phyloP scores from a whole-genome alignment of 2,113 vertebrate species.

The Myiopsitta monachus region DNA sequence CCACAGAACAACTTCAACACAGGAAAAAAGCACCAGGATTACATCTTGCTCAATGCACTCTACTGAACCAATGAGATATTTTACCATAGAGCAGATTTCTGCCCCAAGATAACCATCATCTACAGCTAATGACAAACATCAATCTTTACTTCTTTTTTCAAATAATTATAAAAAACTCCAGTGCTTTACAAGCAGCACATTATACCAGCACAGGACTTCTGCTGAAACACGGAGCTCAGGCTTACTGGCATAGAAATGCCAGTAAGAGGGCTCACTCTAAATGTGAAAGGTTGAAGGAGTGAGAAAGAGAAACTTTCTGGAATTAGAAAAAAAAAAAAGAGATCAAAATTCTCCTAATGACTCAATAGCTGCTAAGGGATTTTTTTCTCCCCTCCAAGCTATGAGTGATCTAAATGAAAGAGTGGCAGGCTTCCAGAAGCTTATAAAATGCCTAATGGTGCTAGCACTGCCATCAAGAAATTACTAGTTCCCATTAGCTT shows the following conservation, averaged over 20 bases:
- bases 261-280: not conserved
- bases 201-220: not conserved
- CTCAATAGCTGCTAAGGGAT: not conserved
- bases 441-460: conserved; percentile 2
- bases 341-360: not conserved
- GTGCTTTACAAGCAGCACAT: not conserved
- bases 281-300: not conserved
- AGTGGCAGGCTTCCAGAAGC: conserved; percentile 53
- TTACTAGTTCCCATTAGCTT: conserved; percentile 1
- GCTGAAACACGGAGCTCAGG: not conserved
- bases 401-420: conserved; percentile 12
- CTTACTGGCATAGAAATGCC: no score
- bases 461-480: conserved; percentile 32
- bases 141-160: not conserved
- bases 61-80: not conserved
- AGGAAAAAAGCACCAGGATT: not conserved
- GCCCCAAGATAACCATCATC: not conserved
- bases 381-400: not conserved
- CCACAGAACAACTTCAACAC: not conserved
- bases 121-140: not conserved
- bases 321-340: not conserved
- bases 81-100: not conserved
- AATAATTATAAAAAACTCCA: not conserved
- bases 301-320: not conserved
- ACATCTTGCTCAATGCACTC: not conserved